Evolutionary conservation across 2,113 vertebrate species (phyloP), one percentile per base, ranked within the genome.

Genomic region (Rafetus swinhoei): DNA sequence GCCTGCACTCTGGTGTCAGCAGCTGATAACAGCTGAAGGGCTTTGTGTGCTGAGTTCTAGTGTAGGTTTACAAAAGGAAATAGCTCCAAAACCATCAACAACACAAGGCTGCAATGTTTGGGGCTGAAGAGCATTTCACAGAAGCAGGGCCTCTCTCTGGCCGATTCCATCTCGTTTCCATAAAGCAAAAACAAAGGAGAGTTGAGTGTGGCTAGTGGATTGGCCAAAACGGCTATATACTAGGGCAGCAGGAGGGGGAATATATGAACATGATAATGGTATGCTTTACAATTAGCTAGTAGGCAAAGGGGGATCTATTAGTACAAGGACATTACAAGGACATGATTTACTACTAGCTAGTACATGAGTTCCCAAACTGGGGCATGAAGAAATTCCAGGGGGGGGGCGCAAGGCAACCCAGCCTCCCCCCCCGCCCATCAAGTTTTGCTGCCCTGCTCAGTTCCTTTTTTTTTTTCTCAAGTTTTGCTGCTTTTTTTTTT

Each of bases 1-100:
- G 79, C 76, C 32, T 86, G 76, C 27, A 54, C 90, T 24, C 0
- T 62, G 62, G 72, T 92, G 94, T 95, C 82, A 82, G 77, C 86
- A 86, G 86, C 81, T 96, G 90, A 35, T 79, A 96, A 95, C 90
- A 97, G 92, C 95, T 95, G 11, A 76, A 56, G 39, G 54, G 25
- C 87, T 93, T 91, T 19, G 0, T 54, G 35, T 45, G 7, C 52
- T 0, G 77, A 39, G 55, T 79, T 86, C 82, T 84, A 53, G 45
- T 83, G 96, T 76, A 95, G 87, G 27, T 79, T 62, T 16, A 77
- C 39, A 4, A 9, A 15, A 91, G 62, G 85, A 83, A 53, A n/a
- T 24, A 32, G 57, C 54, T 56, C 69, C 82, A 65, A 84, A 45
- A 65, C 53, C 74, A 65, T 74, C 76, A 92, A 86, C 59, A 53